Conservation (phyloP, 1,140 invertebrate species). For the Drosophila arizonae region DNA sequence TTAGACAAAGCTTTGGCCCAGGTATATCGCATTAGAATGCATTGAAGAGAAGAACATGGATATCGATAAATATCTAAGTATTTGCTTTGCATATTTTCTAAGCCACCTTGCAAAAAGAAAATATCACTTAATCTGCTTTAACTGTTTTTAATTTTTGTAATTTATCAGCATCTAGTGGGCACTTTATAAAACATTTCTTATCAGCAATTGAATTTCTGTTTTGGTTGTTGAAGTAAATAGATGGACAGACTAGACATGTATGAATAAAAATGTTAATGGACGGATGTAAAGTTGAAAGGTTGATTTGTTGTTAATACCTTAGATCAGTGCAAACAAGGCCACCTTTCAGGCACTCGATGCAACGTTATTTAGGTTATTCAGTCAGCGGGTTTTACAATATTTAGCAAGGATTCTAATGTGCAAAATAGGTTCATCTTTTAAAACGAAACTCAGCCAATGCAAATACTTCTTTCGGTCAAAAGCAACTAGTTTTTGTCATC, state of each 20-base stretch:
- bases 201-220: constrained; percentile 2
- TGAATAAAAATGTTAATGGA: not conserved
- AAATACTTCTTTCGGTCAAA: constrained; percentile 52
- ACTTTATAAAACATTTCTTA: not conserved
- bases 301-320: not conserved
- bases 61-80: too few species aligned
- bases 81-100: too few species aligned
- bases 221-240: not conserved
- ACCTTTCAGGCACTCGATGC: constrained; percentile 16
- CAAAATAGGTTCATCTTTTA: constrained; percentile 31
- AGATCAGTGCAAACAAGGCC: constrained; percentile 3
- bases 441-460: constrained; percentile 66
- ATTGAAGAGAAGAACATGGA: too few species aligned
- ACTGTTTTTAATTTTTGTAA: too few species aligned
- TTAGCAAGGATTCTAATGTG: constrained; percentile 36
- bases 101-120: too few species aligned
- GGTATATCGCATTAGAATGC: too few species aligned
- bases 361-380: constrained; percentile 11
- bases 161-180: too few species aligned
- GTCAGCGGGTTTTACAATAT: constrained; percentile 31
- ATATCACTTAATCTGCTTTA: too few species aligned
- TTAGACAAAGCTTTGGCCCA: too few species aligned
- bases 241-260: not conserved
- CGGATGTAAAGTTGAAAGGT: not conserved
- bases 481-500: constrained; percentile 68